Conservation (phyloP, 2,113 vertebrate genomes). For the Elephas maximus region DNA sequence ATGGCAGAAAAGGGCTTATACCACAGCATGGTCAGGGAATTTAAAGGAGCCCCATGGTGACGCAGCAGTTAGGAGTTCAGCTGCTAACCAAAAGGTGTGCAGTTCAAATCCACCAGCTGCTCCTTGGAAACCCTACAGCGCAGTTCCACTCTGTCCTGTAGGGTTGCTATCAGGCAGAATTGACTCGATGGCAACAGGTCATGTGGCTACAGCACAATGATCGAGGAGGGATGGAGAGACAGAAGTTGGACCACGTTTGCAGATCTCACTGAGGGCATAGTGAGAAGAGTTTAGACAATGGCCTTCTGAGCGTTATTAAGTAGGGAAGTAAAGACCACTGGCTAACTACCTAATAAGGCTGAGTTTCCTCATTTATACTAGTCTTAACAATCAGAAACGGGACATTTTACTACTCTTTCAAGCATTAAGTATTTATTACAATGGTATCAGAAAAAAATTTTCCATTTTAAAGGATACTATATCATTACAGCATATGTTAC, state of each 20-base stretch:
- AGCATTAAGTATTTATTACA: slow-evolving; percentile 37
- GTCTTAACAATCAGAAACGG: slow-evolving; percentile 56
- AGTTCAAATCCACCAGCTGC: too few relatives aligned
- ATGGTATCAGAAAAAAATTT: slow-evolving; percentile 10
- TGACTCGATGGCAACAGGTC: too few relatives aligned
- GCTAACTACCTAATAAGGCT: not conserved
- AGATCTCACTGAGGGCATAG: not conserved
- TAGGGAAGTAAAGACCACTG: not conserved
- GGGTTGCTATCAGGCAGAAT: too few relatives aligned
- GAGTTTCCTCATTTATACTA: slow-evolving; percentile 27
- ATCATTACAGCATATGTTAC: slow-evolving; percentile 33
- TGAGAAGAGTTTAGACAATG: not conserved
- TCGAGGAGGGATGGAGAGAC: not conserved
- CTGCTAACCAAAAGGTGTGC: too few relatives aligned
- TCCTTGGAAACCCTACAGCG: too few relatives aligned
- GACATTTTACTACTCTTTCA: slow-evolving; percentile 51
- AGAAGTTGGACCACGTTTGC: not conserved
- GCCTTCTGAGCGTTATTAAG: not conserved
- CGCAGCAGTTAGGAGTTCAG: too few relatives aligned
- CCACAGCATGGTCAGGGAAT: not conserved
- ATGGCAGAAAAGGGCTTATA: not conserved
- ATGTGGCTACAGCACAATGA: not conserved
- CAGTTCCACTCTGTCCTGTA: too few relatives aligned
- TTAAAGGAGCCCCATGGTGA: not conserved
- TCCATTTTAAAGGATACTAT: slow-evolving; percentile 32